Evolutionary conservation across 2,797 vertebrate species (phyloP).

Genomic region (Anniella stebbinsi): DNA sequence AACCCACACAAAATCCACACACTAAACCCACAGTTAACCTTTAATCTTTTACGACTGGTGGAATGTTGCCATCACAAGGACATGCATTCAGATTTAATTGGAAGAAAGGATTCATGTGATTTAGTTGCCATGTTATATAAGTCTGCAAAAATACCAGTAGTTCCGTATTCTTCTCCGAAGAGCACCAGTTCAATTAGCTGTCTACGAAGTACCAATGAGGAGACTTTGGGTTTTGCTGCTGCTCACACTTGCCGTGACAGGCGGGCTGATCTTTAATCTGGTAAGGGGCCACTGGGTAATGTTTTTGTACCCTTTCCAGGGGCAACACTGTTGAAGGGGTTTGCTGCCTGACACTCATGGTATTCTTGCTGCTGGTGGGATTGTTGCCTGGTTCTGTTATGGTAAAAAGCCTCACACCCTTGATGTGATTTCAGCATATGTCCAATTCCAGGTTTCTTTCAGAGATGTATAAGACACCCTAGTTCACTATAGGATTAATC

Average conservation of each 20-base stretch:
- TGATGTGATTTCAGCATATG: not conserved
- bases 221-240: conserved; percentile 55
- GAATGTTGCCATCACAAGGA: not conserved
- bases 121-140: conserved; percentile 16
- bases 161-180: not conserved
- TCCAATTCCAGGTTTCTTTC: not conserved
- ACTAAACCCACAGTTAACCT: too few relatives aligned
- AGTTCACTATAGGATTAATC: not conserved
- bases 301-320: not conserved
- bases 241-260: not conserved
- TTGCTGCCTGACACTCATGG: not conserved
- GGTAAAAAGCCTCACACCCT: too few relatives aligned
- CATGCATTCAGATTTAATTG: conserved; percentile 28
- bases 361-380: not conserved
- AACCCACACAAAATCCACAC: too few relatives aligned
- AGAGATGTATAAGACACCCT: not conserved
- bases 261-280: not conserved
- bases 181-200: not conserved
- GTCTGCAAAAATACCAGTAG: not conserved
- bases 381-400: not conserved
- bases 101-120: conserved; percentile 47
- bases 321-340: accelerated
- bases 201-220: conserved; percentile 48
- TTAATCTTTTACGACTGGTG: not conserved
- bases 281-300: conserved; percentile 2